These are phyloP conservation scores for Tonatia bakeri DNA, from an alignment of 2,113 vertebrate species.

Conservation along the genomic window DNA sequence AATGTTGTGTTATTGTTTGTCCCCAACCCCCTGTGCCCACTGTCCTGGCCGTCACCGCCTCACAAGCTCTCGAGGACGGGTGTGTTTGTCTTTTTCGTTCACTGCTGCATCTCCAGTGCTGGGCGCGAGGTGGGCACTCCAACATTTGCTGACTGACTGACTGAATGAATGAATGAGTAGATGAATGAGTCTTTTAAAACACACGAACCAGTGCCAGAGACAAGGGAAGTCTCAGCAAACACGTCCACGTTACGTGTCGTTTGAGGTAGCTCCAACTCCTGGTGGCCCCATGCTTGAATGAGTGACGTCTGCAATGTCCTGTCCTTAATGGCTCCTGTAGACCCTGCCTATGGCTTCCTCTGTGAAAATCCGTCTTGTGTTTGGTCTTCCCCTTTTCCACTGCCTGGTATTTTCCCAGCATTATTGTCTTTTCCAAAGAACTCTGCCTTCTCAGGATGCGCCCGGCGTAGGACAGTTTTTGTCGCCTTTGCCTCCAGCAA, in stretches of 20 bases:
- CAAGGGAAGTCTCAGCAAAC: rapidly evolving
- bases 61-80: rapidly evolving
- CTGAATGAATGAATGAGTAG: not conserved
- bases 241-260: too few species aligned
- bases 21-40: rapidly evolving
- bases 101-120: not conserved
- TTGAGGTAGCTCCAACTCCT: not conserved
- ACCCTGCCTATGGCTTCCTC: not conserved
- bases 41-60: not conserved
- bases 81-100: not conserved
- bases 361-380: not conserved
- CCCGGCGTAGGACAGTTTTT: not conserved
- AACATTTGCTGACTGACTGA: not conserved
- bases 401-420: not conserved
- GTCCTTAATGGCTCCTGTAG: not conserved
- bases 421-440: not conserved
- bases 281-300: not conserved
- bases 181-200: rapidly evolving
- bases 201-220: too few species aligned
- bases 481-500: not conserved
- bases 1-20: too few species aligned
- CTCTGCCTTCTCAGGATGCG: not conserved
- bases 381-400: not conserved
- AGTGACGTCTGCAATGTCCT: not conserved
- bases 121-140: too few species aligned